A percentile compares a stretch with the other conserved stretches of the same genome.
Conservation (phyloP, 2,113 vertebrate genomes). For the Poeciliopsis retropinna region DNA sequence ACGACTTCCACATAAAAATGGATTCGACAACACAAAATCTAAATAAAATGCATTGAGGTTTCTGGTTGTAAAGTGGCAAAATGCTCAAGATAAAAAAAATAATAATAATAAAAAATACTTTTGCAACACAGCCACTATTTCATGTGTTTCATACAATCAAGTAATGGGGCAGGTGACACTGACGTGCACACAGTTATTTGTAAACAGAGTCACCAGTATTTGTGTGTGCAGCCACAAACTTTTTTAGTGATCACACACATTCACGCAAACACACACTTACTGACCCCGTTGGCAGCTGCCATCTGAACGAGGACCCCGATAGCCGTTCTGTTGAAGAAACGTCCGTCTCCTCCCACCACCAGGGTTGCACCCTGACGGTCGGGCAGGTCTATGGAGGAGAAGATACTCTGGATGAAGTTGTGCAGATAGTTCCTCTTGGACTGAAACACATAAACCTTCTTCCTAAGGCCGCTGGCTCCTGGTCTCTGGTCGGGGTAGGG, state of each 20-base stretch:
- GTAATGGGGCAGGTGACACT: constrained; percentile 17
- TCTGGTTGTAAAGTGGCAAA: background rate
- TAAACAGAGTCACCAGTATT: constrained; percentile 1
- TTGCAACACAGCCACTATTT: background rate
- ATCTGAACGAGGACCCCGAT: constrained; percentile 93
- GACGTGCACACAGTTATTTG: constrained; percentile 11
- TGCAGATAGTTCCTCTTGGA: constrained; percentile 90
- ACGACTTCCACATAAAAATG: too few species aligned
- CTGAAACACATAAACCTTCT: constrained; percentile 88
- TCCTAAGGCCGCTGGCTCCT: constrained; percentile 86
- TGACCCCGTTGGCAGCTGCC: constrained; percentile 98
- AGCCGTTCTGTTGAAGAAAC: constrained; percentile 91
- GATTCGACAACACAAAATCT: background rate
- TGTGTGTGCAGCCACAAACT: background rate
- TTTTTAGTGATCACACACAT: background rate
- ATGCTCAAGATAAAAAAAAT: background rate
- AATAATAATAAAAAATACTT: background rate
- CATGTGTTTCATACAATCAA: background rate
- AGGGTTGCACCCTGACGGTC: constrained; percentile 94
- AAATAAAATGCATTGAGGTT: background rate
- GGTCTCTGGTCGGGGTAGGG: constrained; percentile 92
- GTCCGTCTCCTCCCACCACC: constrained; percentile 94
- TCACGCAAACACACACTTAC: constrained; percentile 67
- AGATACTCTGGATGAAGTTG: constrained; percentile 95
- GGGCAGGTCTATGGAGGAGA: constrained; percentile 94